Conservation (phyloP, 2,888 invertebrate genomes). For the Congeria kusceri region DNA sequence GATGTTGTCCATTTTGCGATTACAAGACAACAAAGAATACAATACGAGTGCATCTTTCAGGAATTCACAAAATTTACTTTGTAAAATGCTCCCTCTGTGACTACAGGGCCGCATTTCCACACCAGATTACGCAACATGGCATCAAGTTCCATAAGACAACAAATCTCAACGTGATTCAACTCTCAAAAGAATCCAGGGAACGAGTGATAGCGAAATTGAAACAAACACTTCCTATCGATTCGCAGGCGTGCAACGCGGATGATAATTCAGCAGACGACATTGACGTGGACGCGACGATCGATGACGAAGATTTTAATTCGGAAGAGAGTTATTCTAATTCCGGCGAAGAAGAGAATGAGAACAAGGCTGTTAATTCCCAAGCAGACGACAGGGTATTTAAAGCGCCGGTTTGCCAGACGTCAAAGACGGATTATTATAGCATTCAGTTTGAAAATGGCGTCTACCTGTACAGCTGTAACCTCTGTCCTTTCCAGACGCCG, state of each 20-base stretch:
- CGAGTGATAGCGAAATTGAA: conserved; percentile 39
- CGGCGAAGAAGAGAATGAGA: conserved; percentile 16
- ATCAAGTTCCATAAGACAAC: conserved; percentile 56
- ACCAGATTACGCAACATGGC: conserved; percentile 60
- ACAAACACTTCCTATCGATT: conserved; percentile 7
- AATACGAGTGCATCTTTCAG: conserved; percentile 61
- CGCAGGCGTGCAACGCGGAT: neutral
- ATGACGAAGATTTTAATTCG: conserved; percentile 39
- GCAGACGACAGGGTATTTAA: conserved; percentile 46
- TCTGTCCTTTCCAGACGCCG: conserved; percentile 57
- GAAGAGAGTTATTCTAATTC: conserved; percentile 25
- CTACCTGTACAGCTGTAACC: conserved; percentile 55
- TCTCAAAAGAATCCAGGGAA: conserved; percentile 59
- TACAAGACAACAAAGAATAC: conserved; percentile 63
- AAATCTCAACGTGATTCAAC: conserved; percentile 57
- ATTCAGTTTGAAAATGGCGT: conserved; percentile 52
- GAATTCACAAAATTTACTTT: conserved; percentile 61
- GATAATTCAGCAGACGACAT: conserved; percentile 12
- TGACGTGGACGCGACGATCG: conserved; percentile 18
- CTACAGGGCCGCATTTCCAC: conserved; percentile 62
- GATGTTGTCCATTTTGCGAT: conserved; percentile 63
- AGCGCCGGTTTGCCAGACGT: conserved; percentile 59
- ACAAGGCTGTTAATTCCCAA: conserved; percentile 2
- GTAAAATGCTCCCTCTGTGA: conserved; percentile 62
- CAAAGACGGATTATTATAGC: conserved; percentile 61